Evolutionary conservation across 2,888 invertebrate genomes (phyloP).

Genomic region (Balanococcus diminutus): DNA sequence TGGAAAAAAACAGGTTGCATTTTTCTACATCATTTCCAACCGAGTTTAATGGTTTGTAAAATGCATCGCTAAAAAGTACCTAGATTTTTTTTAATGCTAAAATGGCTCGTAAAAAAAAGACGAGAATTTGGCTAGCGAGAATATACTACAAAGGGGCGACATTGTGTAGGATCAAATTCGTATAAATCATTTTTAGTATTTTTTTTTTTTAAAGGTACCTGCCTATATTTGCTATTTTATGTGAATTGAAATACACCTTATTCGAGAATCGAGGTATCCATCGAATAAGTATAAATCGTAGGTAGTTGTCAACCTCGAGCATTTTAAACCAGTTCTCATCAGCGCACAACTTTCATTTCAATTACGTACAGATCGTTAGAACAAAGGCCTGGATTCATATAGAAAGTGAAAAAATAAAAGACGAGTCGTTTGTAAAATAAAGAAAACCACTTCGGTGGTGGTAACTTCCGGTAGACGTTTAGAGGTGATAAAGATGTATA

Average conservation of each 20-base stretch:
- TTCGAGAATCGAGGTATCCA: not conserved
- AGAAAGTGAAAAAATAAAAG: not conserved
- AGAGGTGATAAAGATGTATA: not conserved
- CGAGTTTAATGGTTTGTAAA: constrained; percentile 25
- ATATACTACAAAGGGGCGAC: not conserved
- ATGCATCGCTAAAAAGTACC: not conserved
- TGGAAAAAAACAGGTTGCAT: constrained; percentile 13
- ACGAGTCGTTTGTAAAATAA: not conserved
- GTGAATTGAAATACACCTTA: not conserved
- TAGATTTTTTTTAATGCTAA: not conserved
- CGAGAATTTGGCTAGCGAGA: not conserved
- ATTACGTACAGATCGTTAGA: not conserved
- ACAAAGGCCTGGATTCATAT: not conserved
- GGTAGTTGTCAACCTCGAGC: not conserved
- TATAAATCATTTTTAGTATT: not conserved
- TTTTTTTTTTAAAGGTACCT: not conserved
- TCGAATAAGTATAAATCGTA: not conserved
- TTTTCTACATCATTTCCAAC: constrained; percentile 16
- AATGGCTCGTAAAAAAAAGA: constrained; percentile 2
- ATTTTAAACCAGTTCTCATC: not conserved
- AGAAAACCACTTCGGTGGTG: not conserved
- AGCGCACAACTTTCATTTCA: constrained; percentile 12
- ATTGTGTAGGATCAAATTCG: not conserved
- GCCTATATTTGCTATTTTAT: no score
- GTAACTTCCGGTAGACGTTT: not conserved